Conservation (phyloP, 2,797 vertebrate genomes). For the Mionectes olivaceus region DNA sequence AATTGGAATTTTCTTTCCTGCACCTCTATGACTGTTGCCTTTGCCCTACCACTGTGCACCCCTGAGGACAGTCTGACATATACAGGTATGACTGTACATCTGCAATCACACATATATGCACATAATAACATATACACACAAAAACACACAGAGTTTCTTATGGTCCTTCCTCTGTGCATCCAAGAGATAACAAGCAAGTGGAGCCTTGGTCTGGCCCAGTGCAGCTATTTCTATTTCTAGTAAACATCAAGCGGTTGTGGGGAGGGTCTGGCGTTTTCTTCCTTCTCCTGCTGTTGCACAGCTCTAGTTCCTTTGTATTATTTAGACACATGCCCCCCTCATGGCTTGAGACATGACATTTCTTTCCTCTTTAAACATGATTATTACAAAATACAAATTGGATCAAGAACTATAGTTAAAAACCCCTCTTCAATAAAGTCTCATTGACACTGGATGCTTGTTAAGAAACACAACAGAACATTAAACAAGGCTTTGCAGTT, state of each 20-base stretch:
- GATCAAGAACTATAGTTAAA: background rate
- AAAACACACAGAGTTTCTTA: background rate
- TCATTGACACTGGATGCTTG: background rate
- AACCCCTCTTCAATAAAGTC: background rate
- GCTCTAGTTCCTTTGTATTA: background rate
- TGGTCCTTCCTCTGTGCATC: background rate
- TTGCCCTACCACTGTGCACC: background rate
- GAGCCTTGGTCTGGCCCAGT: background rate
- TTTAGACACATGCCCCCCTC: background rate
- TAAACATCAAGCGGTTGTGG: fast-evolving
- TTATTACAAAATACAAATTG: background rate
- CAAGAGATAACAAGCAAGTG: background rate
- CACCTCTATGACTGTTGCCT: background rate
- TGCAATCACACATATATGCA: background rate
- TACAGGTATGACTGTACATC: fast-evolving
- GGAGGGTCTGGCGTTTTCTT: background rate
- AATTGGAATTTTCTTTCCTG: background rate
- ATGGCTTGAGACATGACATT: background rate
- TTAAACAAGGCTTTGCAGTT: background rate
- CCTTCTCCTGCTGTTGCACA: background rate
- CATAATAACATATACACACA: background rate
- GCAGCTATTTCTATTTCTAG: background rate
- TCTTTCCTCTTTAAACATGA: constrained; percentile 6
- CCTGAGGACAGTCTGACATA: background rate
- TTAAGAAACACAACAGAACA: constrained; percentile 1